phyloP scores from a whole-genome alignment of 2,113 vertebrate genomes.

The Philantomba maxwellii region DNA sequence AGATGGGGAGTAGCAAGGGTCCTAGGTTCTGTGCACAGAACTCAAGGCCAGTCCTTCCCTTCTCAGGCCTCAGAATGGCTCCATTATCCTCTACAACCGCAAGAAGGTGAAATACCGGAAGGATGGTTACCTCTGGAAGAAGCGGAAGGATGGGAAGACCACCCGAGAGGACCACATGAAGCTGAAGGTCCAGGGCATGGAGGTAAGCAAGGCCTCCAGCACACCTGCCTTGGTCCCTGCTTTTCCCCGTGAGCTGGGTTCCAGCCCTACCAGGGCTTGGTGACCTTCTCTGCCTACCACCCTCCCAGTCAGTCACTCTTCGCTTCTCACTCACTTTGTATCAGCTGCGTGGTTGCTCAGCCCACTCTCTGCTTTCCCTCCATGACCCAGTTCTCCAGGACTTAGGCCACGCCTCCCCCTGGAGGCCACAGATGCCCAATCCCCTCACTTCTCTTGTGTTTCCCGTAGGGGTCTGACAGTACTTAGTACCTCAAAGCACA shows the following conservation, averaged over 20 bases:
- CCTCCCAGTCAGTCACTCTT: neutral
- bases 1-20: neutral
- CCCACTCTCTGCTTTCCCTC: neutral
- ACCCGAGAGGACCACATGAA: conserved; percentile 95
- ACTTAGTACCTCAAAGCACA: neutral
- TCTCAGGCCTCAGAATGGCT: conserved; percentile 89
- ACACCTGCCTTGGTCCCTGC: neutral
- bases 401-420: neutral
- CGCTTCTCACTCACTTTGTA: neutral
- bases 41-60: neutral
- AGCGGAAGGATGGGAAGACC: conserved; percentile 91
- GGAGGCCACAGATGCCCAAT: neutral
- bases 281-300: neutral
- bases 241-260: neutral
- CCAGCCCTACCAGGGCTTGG: neutral
- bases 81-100: conserved; percentile 91
- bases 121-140: conserved; percentile 94
- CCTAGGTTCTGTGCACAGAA: neutral
- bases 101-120: conserved; percentile 94
- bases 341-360: neutral
- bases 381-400: neutral
- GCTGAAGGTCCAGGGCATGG: conserved; percentile 92
- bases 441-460: neutral
- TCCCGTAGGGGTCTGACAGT: neutral
- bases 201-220: conserved; percentile 76